Conservation (phyloP, 2,113 vertebrate species). For the Solenodon paradoxus region DNA sequence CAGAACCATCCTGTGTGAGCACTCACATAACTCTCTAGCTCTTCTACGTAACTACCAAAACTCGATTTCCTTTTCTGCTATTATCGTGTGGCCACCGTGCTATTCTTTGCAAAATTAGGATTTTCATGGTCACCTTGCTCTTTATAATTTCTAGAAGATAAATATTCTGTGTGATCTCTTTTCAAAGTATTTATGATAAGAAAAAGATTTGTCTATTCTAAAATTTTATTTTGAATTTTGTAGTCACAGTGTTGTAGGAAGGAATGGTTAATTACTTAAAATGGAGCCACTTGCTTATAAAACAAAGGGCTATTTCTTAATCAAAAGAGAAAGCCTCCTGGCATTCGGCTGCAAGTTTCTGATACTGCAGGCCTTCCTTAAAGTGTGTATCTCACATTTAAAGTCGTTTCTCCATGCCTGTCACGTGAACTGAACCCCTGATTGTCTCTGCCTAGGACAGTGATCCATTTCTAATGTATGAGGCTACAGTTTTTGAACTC, state of each 20-base stretch:
- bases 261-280: background rate
- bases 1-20: background rate
- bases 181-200: background rate
- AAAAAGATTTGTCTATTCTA: background rate
- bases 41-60: background rate
- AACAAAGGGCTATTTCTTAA: slow-evolving; percentile 1
- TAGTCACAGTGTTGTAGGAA: background rate
- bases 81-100: background rate
- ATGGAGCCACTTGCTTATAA: background rate
- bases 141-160: slow-evolving; percentile 33
- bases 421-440: slow-evolving; percentile 45
- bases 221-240: slow-evolving; percentile 31
- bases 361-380: background rate
- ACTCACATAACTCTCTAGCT: background rate
- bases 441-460: slow-evolving; percentile 38
- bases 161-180: background rate
- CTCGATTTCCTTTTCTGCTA: background rate
- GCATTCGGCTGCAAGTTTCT: background rate
- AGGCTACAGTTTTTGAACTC: slow-evolving; percentile 73
- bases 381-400: background rate
- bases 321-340: background rate
- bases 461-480: slow-evolving; percentile 61
- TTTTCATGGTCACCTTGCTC: background rate
- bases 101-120: background rate
- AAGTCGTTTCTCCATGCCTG: background rate